A percentile compares a stretch with the other conserved stretches of the same genome.
phyloP scores from a whole-genome alignment of 2,113 vertebrate genomes.

The Camelus dromedarius region DNA sequence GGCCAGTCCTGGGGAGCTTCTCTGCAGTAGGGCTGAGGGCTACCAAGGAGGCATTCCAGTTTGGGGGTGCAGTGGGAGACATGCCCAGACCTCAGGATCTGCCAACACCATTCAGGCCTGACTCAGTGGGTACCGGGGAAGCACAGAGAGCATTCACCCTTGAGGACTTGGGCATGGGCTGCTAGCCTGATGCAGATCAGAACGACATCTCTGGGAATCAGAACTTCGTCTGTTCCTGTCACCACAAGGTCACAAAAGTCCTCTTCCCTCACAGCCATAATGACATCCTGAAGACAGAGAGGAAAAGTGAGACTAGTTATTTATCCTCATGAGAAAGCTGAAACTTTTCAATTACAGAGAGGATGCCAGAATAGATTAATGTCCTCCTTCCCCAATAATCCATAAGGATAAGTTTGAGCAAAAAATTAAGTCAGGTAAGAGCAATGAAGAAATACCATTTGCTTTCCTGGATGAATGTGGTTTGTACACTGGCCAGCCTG shows the following conservation, averaged over 20 bases:
- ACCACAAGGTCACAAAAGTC: not conserved
- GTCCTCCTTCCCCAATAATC: not conserved
- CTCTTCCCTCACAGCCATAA: not conserved
- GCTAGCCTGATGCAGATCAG: not conserved
- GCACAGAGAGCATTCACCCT: not conserved
- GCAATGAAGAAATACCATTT: not conserved
- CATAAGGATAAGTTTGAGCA: not conserved
- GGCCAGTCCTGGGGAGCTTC: not conserved
- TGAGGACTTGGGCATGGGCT: not conserved
- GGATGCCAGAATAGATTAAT: not conserved
- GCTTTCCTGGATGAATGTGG: not conserved
- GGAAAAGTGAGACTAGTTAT: not conserved
- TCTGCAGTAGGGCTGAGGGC: not conserved
- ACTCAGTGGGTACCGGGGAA: not conserved
- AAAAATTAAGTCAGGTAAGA: constrained; percentile 9
- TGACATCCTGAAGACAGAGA: not conserved
- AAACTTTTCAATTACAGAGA: not conserved
- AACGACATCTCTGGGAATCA: not conserved
- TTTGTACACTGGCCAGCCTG: not conserved
- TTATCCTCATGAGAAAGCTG: not conserved
- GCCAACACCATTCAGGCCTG: too few species aligned
- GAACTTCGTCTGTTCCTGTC: not conserved
- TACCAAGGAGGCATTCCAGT: too few species aligned
- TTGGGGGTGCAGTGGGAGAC: not conserved
- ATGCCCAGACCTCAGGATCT: not conserved